Base-by-base conservation (phyloP, 2,113 vertebrate genomes). In the Gracilinanus agilis region DNA sequence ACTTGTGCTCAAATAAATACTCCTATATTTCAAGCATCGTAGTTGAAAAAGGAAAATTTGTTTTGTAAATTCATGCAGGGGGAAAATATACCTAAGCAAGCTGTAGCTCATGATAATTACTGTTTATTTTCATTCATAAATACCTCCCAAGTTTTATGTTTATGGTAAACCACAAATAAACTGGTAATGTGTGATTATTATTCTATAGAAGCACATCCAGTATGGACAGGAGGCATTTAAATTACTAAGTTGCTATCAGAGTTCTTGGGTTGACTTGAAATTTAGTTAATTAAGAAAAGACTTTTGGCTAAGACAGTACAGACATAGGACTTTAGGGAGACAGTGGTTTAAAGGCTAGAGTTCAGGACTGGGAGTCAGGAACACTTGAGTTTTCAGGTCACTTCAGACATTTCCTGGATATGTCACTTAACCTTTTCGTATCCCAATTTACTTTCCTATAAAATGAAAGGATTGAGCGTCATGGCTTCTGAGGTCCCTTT, bases 111-210 rank as follows among this genome's bases (percentile, higher is more conserved):
- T 91, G 94, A 93, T 97, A 98, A 98, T 97, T 97, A 96, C 95
- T 95, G 95, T 94, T 94, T 53, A 93, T 95, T 97, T 98, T 97
- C 95, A 98, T 97, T 98, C 94, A 97, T 96, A 97, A 97, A 98
- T 97, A 97, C 94, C 93, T 98, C 94, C 44, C 92, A 93, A 95
- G 91, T 97, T 98, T 96, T 92, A 96, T 98, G 96, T 97, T 98
- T 98, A 96, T 97, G 97, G 97, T 95, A 95, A 95, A 94, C 56
- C 98, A 97, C 67, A 83, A 75, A 75, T 83, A 9, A 40, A 83
- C 19, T 83, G 16, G 34, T 40, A 83, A 40, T 83, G 34, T 83
- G 8, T 40, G n/a, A 40, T 75, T 88, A 0, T 67, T 44, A 55
- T 88, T 93, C 58, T 94, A 90, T 75, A 56, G 58, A 92, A 95